Evolutionary conservation across 2,888 invertebrate species (phyloP).

Genomic region (Pandemis corylana): DNA sequence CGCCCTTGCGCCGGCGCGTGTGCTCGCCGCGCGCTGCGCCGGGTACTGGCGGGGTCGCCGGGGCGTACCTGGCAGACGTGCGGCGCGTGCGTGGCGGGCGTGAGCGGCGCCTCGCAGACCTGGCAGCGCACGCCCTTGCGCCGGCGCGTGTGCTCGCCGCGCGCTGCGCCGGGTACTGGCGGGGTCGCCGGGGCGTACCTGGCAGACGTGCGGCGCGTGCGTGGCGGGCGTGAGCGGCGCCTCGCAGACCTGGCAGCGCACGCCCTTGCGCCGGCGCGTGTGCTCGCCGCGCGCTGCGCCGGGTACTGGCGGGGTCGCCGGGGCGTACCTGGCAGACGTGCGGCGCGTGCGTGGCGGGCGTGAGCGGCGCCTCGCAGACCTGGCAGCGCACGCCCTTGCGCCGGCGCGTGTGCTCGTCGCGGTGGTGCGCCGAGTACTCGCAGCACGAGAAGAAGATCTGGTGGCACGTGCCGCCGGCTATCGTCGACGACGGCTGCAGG

Average conservation of each 20-base stretch:
- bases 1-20: neutral
- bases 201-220: slow-evolving; percentile 57
- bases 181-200: slow-evolving; percentile 50
- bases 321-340: slow-evolving; percentile 62
- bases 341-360: slow-evolving; percentile 48
- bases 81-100: slow-evolving; percentile 47
- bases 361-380: slow-evolving; percentile 74
- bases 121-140: slow-evolving; percentile 48
- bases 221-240: slow-evolving; percentile 53
- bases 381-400: slow-evolving; percentile 72
- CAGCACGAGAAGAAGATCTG: slow-evolving; percentile 82
- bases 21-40: no score
- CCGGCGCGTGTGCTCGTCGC: slow-evolving; percentile 72
- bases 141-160: no score
- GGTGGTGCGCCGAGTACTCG: slow-evolving; percentile 71
- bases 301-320: slow-evolving; percentile 66
- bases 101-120: slow-evolving; percentile 60
- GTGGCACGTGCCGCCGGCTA: slow-evolving; percentile 68
- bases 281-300: slow-evolving; percentile 72
- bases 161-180: no score
- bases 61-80: slow-evolving; percentile 62
- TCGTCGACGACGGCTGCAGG: slow-evolving; percentile 64
- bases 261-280: slow-evolving; percentile 56
- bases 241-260: slow-evolving; percentile 77
- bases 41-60: no score